Conservation (phyloP, 2,113 vertebrate species). For the Spea bombifrons region DNA sequence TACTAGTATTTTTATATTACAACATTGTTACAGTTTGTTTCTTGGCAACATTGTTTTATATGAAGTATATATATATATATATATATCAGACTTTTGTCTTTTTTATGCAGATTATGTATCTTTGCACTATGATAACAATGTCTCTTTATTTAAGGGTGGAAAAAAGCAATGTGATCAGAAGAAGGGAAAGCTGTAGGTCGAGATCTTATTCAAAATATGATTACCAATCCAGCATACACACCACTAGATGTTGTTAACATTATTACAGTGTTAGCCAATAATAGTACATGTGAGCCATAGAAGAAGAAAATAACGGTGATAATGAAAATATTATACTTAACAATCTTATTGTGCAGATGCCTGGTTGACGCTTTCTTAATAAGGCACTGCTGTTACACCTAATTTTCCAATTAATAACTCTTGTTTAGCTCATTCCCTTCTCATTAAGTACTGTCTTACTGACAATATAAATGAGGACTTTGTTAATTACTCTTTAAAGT, state of each 20-base stretch:
- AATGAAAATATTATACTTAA: not conserved
- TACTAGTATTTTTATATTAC: too few relatives aligned
- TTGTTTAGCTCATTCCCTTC: conserved; percentile 39
- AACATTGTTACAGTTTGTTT: too few relatives aligned
- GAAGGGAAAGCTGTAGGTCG: conserved; percentile 50
- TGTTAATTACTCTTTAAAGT: conserved; percentile 40
- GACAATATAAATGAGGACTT: conserved; percentile 40
- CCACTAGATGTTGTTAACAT: not conserved
- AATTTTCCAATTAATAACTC: conserved; percentile 47
- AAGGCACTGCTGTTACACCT: conserved; percentile 30
- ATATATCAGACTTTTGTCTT: too few relatives aligned
- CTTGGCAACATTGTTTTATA: too few relatives aligned
- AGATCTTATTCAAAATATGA: conserved; percentile 48
- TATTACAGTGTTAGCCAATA: conserved; percentile 13
- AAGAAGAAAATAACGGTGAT: not conserved
- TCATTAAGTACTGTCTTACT: conserved; percentile 42
- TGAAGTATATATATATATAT: too few relatives aligned
- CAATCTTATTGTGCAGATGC: not conserved
- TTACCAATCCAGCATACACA: not conserved
- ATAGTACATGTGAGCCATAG: conserved; percentile 2
- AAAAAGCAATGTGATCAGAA: conserved; percentile 58
- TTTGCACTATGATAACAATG: not conserved
- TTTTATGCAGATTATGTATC: too few relatives aligned
- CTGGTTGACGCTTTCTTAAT: conserved; percentile 6
- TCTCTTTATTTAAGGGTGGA: conserved; percentile 55